Base-by-base conservation (phyloP, 2,797 vertebrate species). In the Pygocentrus nattereri region DNA sequence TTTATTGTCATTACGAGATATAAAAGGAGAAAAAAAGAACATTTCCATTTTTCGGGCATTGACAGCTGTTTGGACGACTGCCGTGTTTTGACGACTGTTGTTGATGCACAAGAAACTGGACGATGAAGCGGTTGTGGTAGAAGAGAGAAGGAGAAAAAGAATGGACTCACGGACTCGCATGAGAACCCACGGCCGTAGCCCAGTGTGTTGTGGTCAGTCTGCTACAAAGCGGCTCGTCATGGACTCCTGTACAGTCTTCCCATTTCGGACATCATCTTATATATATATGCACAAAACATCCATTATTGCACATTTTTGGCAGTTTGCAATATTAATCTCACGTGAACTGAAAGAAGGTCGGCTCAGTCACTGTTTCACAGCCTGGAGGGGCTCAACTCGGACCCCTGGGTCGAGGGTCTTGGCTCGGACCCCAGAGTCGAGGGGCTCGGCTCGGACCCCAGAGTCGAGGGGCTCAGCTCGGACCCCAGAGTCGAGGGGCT, bases 1-100 rank as follows among this genome's bases (percentile, higher is more conserved):
- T 93, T 92, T 92, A 91, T 92, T 91, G 90, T 94, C 89, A 87
- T 86, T 88, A 88, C 85, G 84, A 89, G 58, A 86, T 85, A 72
- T 58, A 6, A 44, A 65, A 73, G 4, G 56, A 70, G 77, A 62
- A 13, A 88, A 85, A 74, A 61, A 87, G 90, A 86, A 83, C 89
- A 80, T 84, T 90, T 92, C 85, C 89, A 87, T 89, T 75, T 68
- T 79, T 83, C 11, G 85, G 86, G 88, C 88, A 87, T 90, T 88
- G 84, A 85, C 74, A 4, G 38, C 80, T 83, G 85, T 88, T 86
- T 81, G 85, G 85, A 89, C 2, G 86, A 72, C 61, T 67, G 31
- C 27, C 31, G 47, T 79, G 86, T 82, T 87, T 87, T 86, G 68
- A 89, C 79, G 82, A 87, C 85, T 85, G 70, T 84, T 31, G 78